These are phyloP conservation scores for Muricea muricata DNA, from an alignment of 92 coral and sea anemone genomes.

Conservation along the genomic window DNA sequence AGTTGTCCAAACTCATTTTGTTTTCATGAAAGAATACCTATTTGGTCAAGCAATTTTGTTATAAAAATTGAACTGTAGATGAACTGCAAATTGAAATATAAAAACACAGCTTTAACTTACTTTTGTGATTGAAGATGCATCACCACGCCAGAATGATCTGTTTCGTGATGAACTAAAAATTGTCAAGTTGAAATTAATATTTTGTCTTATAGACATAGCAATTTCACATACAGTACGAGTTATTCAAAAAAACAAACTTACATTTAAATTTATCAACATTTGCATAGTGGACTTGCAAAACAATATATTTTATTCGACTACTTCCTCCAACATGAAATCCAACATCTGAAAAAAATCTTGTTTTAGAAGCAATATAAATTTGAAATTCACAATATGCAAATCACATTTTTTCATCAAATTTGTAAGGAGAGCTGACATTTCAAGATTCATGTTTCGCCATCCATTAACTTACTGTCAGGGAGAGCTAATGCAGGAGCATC, in stretches of 20 bases:
- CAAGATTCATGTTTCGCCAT: no score
- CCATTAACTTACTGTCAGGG: slow-evolving; percentile 85
- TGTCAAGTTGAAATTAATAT: not conserved
- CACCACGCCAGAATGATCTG: slow-evolving; percentile 86
- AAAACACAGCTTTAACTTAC: slow-evolving; percentile 38
- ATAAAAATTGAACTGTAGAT: no score
- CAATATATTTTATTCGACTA: slow-evolving; percentile 73
- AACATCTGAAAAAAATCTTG: slow-evolving; percentile 70
- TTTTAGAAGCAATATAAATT: no score
- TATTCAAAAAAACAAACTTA: slow-evolving; percentile 38
- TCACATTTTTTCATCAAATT: no score
- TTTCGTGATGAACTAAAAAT: slow-evolving; percentile 68
- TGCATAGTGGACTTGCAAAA: slow-evolving; percentile 92
- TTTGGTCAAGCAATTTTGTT: no score
- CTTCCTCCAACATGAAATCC: slow-evolving; percentile 82
- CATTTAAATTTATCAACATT: slow-evolving; percentile 77
- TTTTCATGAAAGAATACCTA: no score
- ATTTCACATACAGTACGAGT: no score
- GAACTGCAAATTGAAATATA: not conserved
- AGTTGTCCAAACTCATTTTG: no score
- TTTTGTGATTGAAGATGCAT: slow-evolving; percentile 60
- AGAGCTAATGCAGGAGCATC: slow-evolving; percentile 80
- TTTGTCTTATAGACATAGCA: no score
- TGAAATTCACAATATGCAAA: no score
- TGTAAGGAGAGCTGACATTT: no score